A percentile compares a stretch with the other conserved stretches of the same genome.
phyloP scores from a whole-genome alignment of 2,888 invertebrate genomes.

The Lamproptera curius region DNA sequence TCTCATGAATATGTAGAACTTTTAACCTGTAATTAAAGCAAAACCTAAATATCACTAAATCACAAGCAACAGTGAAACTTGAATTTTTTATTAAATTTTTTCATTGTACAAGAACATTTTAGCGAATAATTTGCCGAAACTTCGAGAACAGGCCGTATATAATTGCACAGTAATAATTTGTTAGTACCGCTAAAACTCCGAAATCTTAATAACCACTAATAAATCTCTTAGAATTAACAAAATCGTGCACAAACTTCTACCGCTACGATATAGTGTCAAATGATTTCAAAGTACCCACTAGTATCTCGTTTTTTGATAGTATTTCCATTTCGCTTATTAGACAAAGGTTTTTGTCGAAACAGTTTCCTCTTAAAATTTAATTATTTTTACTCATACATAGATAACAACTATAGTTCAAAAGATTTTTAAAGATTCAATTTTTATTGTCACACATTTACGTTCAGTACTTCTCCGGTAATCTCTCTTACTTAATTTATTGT shows the following conservation, averaged over 20 bases:
- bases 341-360: slow-evolving; percentile 31
- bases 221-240: slow-evolving; percentile 49
- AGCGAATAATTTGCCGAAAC: slow-evolving; percentile 1
- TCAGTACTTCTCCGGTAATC: slow-evolving; percentile 7
- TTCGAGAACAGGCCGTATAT: slow-evolving; percentile 14
- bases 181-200: slow-evolving; percentile 35
- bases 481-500: slow-evolving; percentile 17
- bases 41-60: no score
- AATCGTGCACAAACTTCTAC: slow-evolving; percentile 72
- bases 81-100: slow-evolving; percentile 11
- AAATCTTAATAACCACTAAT: slow-evolving; percentile 43
- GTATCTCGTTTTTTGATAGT: slow-evolving; percentile 32
- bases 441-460: slow-evolving; percentile 22
- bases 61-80: no score
- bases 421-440: no score
- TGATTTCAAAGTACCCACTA: slow-evolving; percentile 41
- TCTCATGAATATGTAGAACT: no score
- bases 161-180: slow-evolving; percentile 20
- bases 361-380: slow-evolving; percentile 22
- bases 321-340: slow-evolving; percentile 26
- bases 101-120: background rate
- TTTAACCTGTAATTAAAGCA: no score
- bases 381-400: slow-evolving; percentile 1
- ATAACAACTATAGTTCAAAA: no score
- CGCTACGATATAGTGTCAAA: slow-evolving; percentile 61